Conservation (phyloP, 2,888 invertebrate species). For the Anoncus sp. region DNA sequence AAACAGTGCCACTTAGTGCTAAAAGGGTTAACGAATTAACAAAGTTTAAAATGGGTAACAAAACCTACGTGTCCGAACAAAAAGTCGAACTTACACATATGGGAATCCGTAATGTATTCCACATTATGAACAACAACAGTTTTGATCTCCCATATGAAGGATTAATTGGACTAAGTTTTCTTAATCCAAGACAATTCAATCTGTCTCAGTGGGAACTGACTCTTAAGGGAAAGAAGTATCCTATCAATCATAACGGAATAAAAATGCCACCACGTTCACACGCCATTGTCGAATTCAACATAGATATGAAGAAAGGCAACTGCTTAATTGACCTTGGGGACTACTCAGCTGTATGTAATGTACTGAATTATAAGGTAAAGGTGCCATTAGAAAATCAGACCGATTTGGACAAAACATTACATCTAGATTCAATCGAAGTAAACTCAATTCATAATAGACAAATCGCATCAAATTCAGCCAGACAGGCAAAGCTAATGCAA, state of each 20-base stretch:
- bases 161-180: conserved; percentile 9
- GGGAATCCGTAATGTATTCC: conserved; percentile 26
- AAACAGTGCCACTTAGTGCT: no score
- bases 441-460: conserved; percentile 8
- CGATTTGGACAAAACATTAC: conserved; percentile 11
- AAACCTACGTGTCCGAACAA: conserved; percentile 19
- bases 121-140: conserved; percentile 23
- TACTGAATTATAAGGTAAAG: conserved; percentile 6
- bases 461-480: conserved; percentile 4
- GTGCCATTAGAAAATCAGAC: conserved; percentile 17
- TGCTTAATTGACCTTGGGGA: conserved; percentile 3
- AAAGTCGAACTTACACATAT: conserved; percentile 22
- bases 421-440: background rate
- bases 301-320: conserved; percentile 10
- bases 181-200: conserved; percentile 4
- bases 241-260: conserved; percentile 15
- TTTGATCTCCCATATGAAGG: conserved; percentile 16
- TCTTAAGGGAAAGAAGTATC: conserved; percentile 14
- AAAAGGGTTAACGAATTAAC: no score
- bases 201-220: conserved; percentile 15
- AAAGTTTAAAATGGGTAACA: no score
- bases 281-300: conserved; percentile 8
- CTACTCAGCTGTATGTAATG: conserved; percentile 16
- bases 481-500: conserved; percentile 9
- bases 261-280: conserved; percentile 11